Evolutionary conservation across 2,888 invertebrate genomes (phyloP).

Genomic region (Cinara cedri): DNA sequence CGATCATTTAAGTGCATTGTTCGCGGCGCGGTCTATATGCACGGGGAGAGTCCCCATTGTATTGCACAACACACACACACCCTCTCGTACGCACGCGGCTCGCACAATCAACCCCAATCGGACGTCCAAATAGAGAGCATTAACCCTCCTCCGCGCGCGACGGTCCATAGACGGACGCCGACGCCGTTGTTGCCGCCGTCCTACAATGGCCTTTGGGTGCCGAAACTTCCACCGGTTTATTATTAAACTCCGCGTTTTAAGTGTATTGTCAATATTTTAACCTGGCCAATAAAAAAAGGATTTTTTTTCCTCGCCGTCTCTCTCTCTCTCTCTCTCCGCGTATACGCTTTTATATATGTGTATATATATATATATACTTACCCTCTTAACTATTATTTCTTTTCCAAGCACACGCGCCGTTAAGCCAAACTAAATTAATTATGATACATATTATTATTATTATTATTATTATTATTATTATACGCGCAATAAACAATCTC

Average conservation of each 20-base stretch:
- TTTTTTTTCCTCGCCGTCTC: neutral
- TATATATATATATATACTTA: too few species aligned
- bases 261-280: slow-evolving; percentile 57
- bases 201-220: slow-evolving; percentile 43
- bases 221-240: slow-evolving; percentile 55
- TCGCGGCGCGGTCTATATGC: slow-evolving; percentile 61
- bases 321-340: neutral
- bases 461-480: neutral
- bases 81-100: slow-evolving; percentile 59
- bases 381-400: neutral
- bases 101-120: slow-evolving; percentile 60
- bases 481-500: slow-evolving; percentile 43
- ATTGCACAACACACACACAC: slow-evolving; percentile 58
- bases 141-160: slow-evolving; percentile 61
- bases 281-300: slow-evolving; percentile 56
- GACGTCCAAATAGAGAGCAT: slow-evolving; percentile 60
- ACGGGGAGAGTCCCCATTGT: slow-evolving; percentile 53
- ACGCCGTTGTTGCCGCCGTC: slow-evolving; percentile 14
- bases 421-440: slow-evolving; percentile 56
- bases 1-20: slow-evolving; percentile 61
- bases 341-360: too few species aligned
- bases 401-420: slow-evolving; percentile 46
- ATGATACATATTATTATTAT: neutral
- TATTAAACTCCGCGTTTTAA: slow-evolving; percentile 55
- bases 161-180: neutral